Conservation (phyloP, 2,888 invertebrate species). For the Sminthurinus aureus region DNA sequence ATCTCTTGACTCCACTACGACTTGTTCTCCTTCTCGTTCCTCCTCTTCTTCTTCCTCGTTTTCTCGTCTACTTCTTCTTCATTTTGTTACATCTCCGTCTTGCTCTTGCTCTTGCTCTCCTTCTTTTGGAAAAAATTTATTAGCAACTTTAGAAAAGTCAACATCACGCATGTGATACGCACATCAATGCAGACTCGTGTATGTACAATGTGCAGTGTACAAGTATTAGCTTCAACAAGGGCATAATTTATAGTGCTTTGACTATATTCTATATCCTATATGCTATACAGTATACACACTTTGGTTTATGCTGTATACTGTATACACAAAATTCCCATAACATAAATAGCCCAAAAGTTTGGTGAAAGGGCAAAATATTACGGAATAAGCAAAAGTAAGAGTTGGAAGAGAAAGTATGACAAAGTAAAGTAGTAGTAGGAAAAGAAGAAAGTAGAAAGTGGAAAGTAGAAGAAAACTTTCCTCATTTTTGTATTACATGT, state of each 20-base stretch:
- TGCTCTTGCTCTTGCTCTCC: background rate
- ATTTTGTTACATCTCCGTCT: background rate
- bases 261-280: no score
- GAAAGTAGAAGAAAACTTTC: conserved; percentile 15
- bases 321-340: no score
- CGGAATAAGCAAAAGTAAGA: no score
- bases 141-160: conserved; percentile 30
- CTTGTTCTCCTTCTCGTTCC: background rate
- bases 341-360: background rate
- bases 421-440: background rate
- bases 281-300: no score
- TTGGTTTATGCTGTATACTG: no score
- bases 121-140: conserved; percentile 12
- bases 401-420: background rate
- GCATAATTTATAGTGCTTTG: no score
- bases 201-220: no score
- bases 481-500: conserved; percentile 34
- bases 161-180: background rate
- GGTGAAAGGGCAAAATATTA: background rate
- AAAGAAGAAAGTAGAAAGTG: background rate
- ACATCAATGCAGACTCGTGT: background rate
- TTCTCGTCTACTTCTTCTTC: background rate
- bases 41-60: no score
- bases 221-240: no score
- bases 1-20: conserved; percentile 28